These are phyloP conservation scores for Callosobruchus maculatus DNA, from an alignment of 2,888 invertebrate species.

Conservation along the genomic window DNA sequence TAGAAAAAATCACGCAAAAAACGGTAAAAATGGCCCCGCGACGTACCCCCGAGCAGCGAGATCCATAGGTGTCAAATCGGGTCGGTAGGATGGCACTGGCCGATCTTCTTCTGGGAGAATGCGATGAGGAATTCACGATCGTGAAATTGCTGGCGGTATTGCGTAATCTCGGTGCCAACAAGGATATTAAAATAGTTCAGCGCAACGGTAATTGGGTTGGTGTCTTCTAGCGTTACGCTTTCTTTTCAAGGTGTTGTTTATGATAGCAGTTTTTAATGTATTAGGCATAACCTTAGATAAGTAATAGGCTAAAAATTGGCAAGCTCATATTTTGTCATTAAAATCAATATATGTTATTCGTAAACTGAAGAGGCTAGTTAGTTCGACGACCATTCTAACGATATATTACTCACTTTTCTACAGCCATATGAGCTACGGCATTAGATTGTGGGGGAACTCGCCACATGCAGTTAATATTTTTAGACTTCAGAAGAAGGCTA, in stretches of 20 bases:
- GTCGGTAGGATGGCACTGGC: neutral
- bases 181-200: neutral
- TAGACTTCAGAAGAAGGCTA: too few relatives aligned
- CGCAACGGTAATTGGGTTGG: neutral
- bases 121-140: neutral
- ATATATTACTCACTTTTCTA: too few relatives aligned
- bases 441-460: too few relatives aligned
- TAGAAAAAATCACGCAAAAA: neutral
- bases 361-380: too few relatives aligned
- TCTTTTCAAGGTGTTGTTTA: neutral
- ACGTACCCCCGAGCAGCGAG: neutral
- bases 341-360: too few relatives aligned
- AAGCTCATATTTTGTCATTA: too few relatives aligned
- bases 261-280: too few relatives aligned
- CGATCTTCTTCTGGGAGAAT: neutral
- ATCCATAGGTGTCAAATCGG: neutral
- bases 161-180: neutral
- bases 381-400: too few relatives aligned
- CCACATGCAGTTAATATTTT: too few relatives aligned
- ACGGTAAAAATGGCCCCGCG: neutral
- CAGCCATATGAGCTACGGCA: too few relatives aligned
- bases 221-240: neutral
- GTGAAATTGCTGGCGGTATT: neutral
- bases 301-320: too few relatives aligned
- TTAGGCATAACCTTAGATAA: too few relatives aligned